Evolutionary conservation across 2,113 vertebrate genomes (phyloP).

Genomic region (Felis chaus): DNA sequence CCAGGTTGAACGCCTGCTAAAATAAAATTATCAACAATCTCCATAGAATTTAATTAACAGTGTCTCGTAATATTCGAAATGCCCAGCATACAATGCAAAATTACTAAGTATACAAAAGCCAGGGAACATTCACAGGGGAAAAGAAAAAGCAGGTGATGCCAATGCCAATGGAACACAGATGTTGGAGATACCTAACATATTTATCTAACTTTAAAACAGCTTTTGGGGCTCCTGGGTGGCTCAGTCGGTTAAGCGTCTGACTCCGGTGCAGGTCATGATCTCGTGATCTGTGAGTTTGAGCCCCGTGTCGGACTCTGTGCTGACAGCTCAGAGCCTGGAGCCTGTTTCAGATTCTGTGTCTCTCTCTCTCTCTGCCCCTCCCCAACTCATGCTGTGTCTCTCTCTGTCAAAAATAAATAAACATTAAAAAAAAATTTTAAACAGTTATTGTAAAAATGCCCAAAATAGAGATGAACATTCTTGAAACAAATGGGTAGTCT

Average conservation of each 20-base stretch:
- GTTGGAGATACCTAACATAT: neutral
- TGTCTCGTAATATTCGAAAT: neutral
- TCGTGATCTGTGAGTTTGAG: no score
- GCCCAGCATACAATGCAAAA: neutral
- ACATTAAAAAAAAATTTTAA: no score
- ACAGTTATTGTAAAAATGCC: neutral
- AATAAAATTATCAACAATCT: neutral
- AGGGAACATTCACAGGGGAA: neutral
- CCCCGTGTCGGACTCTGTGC: no score
- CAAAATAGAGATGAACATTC: neutral
- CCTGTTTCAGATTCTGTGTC: no score
- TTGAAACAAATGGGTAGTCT: neutral
- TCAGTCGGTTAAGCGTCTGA: no score
- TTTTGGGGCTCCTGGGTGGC: no score
- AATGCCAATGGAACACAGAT: neutral
- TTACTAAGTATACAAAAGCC: neutral
- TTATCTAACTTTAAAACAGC: neutral
- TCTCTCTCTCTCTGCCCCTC: no score
- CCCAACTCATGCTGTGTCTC: no score
- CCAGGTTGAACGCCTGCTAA: neutral
- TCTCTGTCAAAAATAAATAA: no score
- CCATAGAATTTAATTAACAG: neutral
- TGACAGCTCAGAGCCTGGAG: no score
- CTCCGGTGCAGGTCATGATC: no score
- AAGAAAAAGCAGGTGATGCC: neutral